These are phyloP conservation scores for Geothlypis trichas DNA, from an alignment of 2,113 vertebrate genomes.

Conservation along the genomic window DNA sequence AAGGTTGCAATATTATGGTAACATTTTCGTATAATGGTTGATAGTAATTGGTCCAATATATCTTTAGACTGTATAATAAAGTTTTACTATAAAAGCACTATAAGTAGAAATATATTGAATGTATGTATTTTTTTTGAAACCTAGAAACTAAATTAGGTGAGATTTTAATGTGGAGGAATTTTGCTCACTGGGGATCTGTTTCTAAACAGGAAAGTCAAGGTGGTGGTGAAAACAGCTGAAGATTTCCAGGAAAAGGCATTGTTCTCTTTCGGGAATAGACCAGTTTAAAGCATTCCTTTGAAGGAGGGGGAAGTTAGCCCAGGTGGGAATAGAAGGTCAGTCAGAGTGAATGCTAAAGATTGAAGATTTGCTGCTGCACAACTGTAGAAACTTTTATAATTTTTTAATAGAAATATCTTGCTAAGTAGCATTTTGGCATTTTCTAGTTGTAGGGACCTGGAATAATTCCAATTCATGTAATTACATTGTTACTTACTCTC, in stretches of 20 bases:
- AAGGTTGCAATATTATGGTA: not conserved
- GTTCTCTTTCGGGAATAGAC: constrained; percentile 36
- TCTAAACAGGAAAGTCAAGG: constrained; percentile 46
- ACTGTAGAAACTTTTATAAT: not conserved
- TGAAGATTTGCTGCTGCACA: constrained; percentile 10
- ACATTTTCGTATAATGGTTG: not conserved
- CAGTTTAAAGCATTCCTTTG: constrained; percentile 35
- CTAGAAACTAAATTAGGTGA: constrained; percentile 1
- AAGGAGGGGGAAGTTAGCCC: constrained; percentile 31
- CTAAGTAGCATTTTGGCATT: constrained; percentile 25
- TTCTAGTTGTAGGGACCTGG: not conserved
- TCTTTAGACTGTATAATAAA: not conserved
- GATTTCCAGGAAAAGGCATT: constrained; percentile 43
- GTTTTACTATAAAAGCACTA: not conserved
- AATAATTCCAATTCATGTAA: constrained; percentile 30
- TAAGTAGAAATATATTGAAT: not conserved
- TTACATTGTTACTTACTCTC: not conserved
- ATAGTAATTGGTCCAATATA: not conserved
- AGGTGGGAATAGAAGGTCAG: constrained; percentile 6
- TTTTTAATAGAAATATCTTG: not conserved
- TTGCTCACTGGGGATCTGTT: not conserved
- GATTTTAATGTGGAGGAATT: not conserved
- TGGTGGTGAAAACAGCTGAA: not conserved
- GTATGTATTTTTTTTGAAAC: constrained; percentile 12
- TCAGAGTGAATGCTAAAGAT: not conserved